These are phyloP conservation scores for Micoletzkya japonica DNA, from an alignment of 2,888 invertebrate genomes.

Conservation along the genomic window DNA sequence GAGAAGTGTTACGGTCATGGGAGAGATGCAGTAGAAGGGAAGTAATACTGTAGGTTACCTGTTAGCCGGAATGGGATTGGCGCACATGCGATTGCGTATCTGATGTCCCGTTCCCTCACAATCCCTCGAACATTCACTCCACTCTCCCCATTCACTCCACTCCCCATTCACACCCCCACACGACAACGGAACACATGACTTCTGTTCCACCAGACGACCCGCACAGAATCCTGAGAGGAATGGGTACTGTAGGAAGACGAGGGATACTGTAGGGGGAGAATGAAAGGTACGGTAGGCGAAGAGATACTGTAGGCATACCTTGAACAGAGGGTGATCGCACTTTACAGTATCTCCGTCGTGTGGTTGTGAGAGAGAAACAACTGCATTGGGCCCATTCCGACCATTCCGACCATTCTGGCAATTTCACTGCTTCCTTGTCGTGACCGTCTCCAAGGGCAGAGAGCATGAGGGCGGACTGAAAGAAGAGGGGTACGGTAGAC, in stretches of 20 bases:
- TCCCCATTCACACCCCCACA: conserved; percentile 31
- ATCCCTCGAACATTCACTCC: conserved; percentile 26
- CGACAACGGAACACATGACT: conserved; percentile 26
- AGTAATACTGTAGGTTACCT: conserved; percentile 28
- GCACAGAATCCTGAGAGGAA: conserved; percentile 32
- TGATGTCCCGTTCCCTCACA: conserved; percentile 54
- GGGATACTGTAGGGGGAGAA: neutral
- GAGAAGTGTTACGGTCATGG: neutral
- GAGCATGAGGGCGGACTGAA: neutral
- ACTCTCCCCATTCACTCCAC: conserved; percentile 36
- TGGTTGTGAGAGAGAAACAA: conserved; percentile 59
- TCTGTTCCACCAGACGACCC: conserved; percentile 31
- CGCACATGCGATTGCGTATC: conserved; percentile 62
- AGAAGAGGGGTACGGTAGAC: neutral
- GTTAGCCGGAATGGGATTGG: conserved; percentile 61
- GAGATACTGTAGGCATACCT: conserved; percentile 7
- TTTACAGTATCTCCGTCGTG: conserved; percentile 58
- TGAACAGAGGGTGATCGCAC: conserved; percentile 26
- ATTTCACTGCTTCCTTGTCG: conserved; percentile 2
- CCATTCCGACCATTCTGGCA: conserved; percentile 59
- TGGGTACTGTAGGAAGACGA: no score
- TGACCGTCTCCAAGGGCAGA: neutral
- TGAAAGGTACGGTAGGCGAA: neutral
- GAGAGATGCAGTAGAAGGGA: neutral
- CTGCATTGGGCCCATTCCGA: conserved; percentile 57